Evolutionary conservation across 2,888 invertebrate genomes (phyloP).

Genomic region (Drosophila tanythrix): DNA sequence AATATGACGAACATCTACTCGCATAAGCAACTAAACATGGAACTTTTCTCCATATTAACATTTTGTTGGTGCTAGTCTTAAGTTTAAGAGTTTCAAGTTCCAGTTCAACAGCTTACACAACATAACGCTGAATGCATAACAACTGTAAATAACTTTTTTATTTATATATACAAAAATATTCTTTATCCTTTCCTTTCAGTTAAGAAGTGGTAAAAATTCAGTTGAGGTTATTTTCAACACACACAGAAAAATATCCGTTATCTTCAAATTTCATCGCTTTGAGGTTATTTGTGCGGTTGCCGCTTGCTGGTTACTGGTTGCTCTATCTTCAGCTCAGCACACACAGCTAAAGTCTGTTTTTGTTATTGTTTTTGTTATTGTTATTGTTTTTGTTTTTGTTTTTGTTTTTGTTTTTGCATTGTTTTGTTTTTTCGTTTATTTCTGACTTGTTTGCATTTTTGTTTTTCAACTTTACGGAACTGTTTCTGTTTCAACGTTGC

Average conservation of each 20-base stretch:
- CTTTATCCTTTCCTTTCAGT: slow-evolving; percentile 2
- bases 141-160: slow-evolving; percentile 5
- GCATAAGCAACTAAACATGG: not conserved
- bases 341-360: slow-evolving; percentile 45
- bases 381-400: slow-evolving; percentile 36
- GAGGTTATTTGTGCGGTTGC: slow-evolving; percentile 53
- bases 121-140: not conserved
- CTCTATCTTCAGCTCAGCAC: slow-evolving; percentile 45
- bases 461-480: slow-evolving; percentile 72
- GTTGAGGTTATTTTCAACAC: slow-evolving; percentile 34
- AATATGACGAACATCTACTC: not conserved
- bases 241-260: slow-evolving; percentile 56
- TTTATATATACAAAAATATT: slow-evolving; percentile 1
- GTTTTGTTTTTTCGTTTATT: slow-evolving; percentile 34
- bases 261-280: slow-evolving; percentile 72
- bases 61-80: not conserved
- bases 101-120: not conserved
- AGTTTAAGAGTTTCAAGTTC: not conserved
- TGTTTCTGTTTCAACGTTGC: slow-evolving; percentile 73
- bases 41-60: not conserved
- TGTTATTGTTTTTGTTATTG: slow-evolving; percentile 7
- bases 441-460: slow-evolving; percentile 66
- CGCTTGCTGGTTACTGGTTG: slow-evolving; percentile 22
- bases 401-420: slow-evolving; percentile 26
- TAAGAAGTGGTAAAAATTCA: slow-evolving; percentile 44